These are phyloP conservation scores for Dolichopus griseipennis DNA, from an alignment of 2,888 invertebrate species.

Conservation along the genomic window DNA sequence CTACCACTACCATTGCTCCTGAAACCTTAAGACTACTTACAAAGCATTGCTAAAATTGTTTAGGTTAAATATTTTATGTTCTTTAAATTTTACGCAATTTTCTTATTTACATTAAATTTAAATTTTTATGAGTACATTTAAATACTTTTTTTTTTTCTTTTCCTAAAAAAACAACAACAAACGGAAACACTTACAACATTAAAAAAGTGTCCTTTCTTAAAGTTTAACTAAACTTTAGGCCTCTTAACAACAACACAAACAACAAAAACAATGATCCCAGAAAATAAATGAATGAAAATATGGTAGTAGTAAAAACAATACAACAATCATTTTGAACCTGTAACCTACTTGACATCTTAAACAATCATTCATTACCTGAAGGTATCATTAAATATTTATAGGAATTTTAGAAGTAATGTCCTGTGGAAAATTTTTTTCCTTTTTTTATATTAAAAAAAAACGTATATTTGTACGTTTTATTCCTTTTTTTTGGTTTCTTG, in stretches of 20 bases:
- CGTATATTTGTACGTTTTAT: not conserved
- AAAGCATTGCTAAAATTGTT: no score
- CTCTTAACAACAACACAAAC: no score
- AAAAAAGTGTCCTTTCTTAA: not conserved
- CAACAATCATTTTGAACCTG: not conserved
- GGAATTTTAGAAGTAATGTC: not conserved
- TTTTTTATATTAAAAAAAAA: no score
- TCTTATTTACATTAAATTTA: no score
- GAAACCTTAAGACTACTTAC: no score
- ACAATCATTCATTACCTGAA: not conserved
- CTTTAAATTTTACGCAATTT: no score
- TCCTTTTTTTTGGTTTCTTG: not conserved
- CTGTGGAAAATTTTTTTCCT: not conserved
- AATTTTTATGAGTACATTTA: no score
- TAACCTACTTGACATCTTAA: not conserved
- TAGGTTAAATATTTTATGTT: no score
- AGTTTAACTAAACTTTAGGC: not conserved
- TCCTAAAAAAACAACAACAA: no score
- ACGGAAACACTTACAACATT: not conserved
- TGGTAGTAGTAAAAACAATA: no score
- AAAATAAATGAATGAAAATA: not conserved
- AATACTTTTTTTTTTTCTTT: no score
- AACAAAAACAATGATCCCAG: not conserved
- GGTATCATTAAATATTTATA: slow-evolving; percentile 4
- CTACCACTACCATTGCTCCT: no score